phyloP scores from a whole-genome alignment of 1,140 invertebrate species.

The Ips typographus region DNA sequence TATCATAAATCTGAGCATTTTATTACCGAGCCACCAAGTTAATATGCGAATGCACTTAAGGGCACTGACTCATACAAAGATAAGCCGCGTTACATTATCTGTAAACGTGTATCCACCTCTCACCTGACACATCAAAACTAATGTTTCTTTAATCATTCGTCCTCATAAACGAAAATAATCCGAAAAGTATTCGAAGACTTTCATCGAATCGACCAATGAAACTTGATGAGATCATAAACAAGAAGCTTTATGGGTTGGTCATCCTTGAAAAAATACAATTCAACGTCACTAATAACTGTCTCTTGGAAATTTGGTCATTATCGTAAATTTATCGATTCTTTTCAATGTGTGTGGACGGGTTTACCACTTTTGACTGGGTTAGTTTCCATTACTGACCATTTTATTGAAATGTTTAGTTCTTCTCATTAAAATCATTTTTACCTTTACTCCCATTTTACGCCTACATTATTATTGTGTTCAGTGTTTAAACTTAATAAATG shows the following conservation, averaged over 20 bases:
- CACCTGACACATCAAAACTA: slow-evolving; percentile 24
- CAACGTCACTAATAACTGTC: slow-evolving; percentile 30
- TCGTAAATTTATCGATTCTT: slow-evolving; percentile 28
- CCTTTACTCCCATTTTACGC: too few relatives aligned
- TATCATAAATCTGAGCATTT: background rate
- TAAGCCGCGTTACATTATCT: slow-evolving; percentile 7
- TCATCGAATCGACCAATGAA: slow-evolving; percentile 26
- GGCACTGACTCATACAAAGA: slow-evolving; percentile 7
- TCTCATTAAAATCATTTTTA: too few relatives aligned
- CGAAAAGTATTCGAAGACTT: slow-evolving; percentile 22
- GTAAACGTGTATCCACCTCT: slow-evolving; percentile 8
- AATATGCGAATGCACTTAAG: slow-evolving; percentile 10
- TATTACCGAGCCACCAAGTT: slow-evolving; percentile 5
- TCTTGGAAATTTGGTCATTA: slow-evolving; percentile 30
- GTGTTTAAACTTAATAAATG: too few relatives aligned
- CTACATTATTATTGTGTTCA: too few relatives aligned
- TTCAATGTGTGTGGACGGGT: slow-evolving; percentile 6
- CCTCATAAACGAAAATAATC: slow-evolving; percentile 5
- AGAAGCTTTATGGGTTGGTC: slow-evolving; percentile 19
- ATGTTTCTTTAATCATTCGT: slow-evolving; percentile 21
- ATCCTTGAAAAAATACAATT: slow-evolving; percentile 26
- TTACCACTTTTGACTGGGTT: too few relatives aligned
- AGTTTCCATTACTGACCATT: too few relatives aligned
- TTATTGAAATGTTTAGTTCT: too few relatives aligned
- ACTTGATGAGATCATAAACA: slow-evolving; percentile 30